Evolutionary conservation across 2,797 vertebrate genomes (phyloP).

Genomic region (Sebastes vulpes): DNA sequence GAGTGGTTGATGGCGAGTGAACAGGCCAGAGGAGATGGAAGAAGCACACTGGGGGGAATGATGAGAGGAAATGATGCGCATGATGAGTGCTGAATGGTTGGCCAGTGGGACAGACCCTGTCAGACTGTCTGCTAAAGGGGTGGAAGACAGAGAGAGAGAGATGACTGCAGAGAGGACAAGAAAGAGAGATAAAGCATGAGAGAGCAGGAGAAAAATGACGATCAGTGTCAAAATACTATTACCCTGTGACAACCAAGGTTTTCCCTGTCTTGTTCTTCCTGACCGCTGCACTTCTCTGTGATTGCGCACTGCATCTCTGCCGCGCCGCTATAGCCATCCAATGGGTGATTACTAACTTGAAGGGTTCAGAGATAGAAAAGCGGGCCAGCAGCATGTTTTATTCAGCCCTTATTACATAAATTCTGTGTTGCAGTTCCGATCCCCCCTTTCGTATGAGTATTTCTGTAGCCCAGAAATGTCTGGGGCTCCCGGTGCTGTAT

Average conservation of each 20-base stretch:
- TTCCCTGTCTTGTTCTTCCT: constrained; percentile 31
- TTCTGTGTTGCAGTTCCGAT: constrained; percentile 58
- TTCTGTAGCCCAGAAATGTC: constrained; percentile 78
- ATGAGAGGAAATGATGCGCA: constrained; percentile 83
- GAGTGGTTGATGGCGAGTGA: constrained; percentile 60
- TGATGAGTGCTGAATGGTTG: constrained; percentile 83
- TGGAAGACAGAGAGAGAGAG: constrained; percentile 52
- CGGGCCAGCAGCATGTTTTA: constrained; percentile 75
- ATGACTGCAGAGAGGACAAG: constrained; percentile 47
- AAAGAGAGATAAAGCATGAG: constrained; percentile 36
- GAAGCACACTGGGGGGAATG: constrained; percentile 74
- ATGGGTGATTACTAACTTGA: constrained; percentile 39
- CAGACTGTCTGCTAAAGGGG: constrained; percentile 77
- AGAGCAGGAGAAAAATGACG: constrained; percentile 41
- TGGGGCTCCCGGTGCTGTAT: constrained; percentile 66
- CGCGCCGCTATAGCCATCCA: background rate
- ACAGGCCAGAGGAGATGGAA: constrained; percentile 74
- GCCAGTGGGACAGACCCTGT: constrained; percentile 81
- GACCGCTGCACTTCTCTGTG: constrained; percentile 23
- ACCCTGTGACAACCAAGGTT: constrained; percentile 53
- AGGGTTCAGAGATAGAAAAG: constrained; percentile 59
- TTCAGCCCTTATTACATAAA: constrained; percentile 79
- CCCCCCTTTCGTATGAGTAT: constrained; percentile 54
- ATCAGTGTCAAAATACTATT: constrained; percentile 68
- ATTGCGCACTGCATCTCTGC: constrained; percentile 20